Evolutionary conservation across 2,113 vertebrate species (phyloP).

Genomic region (Cephalopholis sonnerati): DNA sequence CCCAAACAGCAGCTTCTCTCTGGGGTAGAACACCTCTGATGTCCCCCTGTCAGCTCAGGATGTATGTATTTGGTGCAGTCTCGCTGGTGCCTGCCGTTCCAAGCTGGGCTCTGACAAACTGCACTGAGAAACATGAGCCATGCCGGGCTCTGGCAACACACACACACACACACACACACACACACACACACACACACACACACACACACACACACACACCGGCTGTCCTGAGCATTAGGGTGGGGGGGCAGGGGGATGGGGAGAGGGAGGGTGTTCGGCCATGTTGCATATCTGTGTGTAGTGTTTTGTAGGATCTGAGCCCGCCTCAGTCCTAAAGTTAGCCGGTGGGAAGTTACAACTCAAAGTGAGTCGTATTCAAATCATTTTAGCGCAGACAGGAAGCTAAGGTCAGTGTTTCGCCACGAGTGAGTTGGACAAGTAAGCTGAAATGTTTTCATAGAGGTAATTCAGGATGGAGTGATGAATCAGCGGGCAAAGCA

Average conservation of each 20-base stretch:
- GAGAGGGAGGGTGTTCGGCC: conserved; percentile 37
- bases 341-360: conserved; percentile 85
- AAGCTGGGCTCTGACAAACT: conserved; percentile 87
- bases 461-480: conserved; percentile 46
- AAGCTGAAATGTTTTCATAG: conserved; percentile 50
- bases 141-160: conserved; percentile 86
- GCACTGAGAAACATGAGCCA: conserved; percentile 91
- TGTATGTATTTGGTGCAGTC: conserved; percentile 63
- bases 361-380: conserved; percentile 86
- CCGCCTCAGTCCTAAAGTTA: conserved; percentile 88
- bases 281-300: conserved; percentile 77
- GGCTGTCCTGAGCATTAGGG: conserved; percentile 86
- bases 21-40: conserved; percentile 72
- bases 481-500: conserved; percentile 65
- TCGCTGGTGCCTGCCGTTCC: conserved; percentile 81
- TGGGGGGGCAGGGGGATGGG: conserved; percentile 49
- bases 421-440: conserved; percentile 27
- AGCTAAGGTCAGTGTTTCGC: conserved; percentile 42
- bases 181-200: conserved; percentile 73
- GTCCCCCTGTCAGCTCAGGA: conserved; percentile 61
- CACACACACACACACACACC: conserved; percentile 69
- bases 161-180: conserved; percentile 67
- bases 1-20: conserved; percentile 64
- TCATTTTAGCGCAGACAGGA: conserved; percentile 72
- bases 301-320: conserved; percentile 88